Evolutionary conservation across 2,113 vertebrate species (phyloP).

Genomic region (Anoplopoma fimbria): DNA sequence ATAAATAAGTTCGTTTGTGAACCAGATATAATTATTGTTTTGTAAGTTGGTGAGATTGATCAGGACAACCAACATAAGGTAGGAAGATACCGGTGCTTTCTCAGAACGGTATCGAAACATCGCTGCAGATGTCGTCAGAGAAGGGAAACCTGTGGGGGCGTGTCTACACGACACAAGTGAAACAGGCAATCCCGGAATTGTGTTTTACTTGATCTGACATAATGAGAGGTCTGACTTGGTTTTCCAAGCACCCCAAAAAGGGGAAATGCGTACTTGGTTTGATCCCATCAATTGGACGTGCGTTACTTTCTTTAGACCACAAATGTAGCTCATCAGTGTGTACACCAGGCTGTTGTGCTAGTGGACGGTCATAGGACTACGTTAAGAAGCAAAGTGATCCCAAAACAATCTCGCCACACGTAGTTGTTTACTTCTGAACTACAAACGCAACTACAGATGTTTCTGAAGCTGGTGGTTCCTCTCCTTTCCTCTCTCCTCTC

Average conservation of each 20-base stretch:
- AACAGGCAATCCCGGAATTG: neutral
- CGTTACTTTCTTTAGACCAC: neutral
- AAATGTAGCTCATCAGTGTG: neutral
- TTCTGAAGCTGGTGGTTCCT: conserved; percentile 12
- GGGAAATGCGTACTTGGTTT: neutral
- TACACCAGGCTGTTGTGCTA: neutral
- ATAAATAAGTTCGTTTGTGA: neutral
- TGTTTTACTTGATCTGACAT: neutral
- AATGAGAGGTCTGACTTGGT: neutral
- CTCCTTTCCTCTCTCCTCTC: conserved; percentile 36
- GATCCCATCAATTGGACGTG: neutral
- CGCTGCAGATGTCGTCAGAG: neutral
- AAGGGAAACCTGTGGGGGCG: conserved; percentile 16
- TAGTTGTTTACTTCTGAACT: conserved; percentile 60
- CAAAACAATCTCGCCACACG: conserved; percentile 23
- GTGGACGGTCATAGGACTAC: neutral
- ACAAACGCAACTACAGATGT: conserved; percentile 55
- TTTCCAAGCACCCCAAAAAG: neutral
- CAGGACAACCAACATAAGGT: neutral
- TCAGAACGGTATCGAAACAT: neutral
- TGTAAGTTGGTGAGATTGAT: neutral
- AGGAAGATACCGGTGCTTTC: neutral
- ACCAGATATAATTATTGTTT: neutral
- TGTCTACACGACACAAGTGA: neutral
- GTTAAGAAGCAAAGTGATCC: neutral